Evolutionary conservation across 2,797 vertebrate genomes (phyloP).

Genomic region (Eleutherodactylus coqui): DNA sequence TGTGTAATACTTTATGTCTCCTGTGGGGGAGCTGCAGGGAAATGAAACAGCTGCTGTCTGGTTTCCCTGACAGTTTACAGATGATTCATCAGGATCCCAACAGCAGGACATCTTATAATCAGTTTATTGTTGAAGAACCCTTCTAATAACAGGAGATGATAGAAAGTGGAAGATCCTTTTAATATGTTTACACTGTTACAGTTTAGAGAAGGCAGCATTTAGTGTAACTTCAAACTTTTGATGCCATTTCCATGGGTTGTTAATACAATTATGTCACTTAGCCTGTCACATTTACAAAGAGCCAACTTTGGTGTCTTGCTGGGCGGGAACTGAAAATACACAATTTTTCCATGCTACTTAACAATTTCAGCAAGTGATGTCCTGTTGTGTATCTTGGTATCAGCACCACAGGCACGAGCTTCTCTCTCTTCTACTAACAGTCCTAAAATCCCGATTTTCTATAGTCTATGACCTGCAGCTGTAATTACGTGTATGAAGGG

Average conservation of each 20-base stretch:
- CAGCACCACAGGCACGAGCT: conserved; percentile 36
- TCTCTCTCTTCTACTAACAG: conserved; percentile 13
- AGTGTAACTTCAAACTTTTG: background rate
- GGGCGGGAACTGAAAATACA: conserved; percentile 43
- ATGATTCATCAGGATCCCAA: background rate
- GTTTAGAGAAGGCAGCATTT: background rate
- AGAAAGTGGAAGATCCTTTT: background rate
- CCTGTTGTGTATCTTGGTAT: conserved; percentile 53
- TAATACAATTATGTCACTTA: conserved; percentile 50
- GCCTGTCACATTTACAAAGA: conserved; percentile 38
- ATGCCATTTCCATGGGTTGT: conserved; percentile 30
- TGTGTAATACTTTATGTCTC: too few species aligned
- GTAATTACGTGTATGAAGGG: conserved; percentile 16
- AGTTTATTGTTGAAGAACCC: background rate
- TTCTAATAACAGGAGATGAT: background rate
- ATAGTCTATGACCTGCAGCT: conserved; percentile 20
- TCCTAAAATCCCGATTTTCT: conserved; percentile 6
- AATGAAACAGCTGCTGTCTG: too few species aligned
- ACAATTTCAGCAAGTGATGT: conserved; percentile 41
- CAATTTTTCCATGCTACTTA: conserved; percentile 31
- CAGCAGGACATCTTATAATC: background rate
- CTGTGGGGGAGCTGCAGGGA: too few species aligned
- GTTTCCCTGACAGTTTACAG: background rate
- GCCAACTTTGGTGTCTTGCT: conserved; percentile 22
- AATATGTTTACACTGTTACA: background rate